phyloP scores from a whole-genome alignment of 2,888 invertebrate genomes.

The Cantharis flavilabris region DNA sequence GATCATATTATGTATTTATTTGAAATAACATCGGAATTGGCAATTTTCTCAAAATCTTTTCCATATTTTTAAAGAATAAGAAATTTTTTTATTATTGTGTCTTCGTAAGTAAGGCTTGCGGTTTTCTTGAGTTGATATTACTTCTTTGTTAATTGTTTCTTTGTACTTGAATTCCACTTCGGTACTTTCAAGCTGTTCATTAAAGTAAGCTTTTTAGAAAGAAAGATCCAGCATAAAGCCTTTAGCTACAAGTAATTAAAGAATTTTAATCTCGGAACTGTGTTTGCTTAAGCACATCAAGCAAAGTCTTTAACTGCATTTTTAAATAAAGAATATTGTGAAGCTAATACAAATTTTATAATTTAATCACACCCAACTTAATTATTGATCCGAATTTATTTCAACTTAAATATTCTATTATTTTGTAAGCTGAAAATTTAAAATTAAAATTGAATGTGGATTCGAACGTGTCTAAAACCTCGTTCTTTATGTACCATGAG shows the following conservation, averaged over 20 bases:
- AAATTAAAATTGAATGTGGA: constrained; percentile 47
- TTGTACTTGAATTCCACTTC: constrained; percentile 52
- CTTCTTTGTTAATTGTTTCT: constrained; percentile 55
- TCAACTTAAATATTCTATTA: constrained; percentile 3
- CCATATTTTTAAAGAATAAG: background rate
- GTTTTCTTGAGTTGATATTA: constrained; percentile 52
- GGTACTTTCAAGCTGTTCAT: constrained; percentile 50
- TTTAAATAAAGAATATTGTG: constrained; percentile 10
- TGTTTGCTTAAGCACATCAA: constrained; percentile 28
- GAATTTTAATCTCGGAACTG: constrained; percentile 44
- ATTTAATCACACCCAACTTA: background rate
- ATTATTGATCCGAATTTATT: constrained; percentile 2
- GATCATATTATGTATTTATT: background rate
- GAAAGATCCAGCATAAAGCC: constrained; percentile 43
- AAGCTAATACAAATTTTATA: background rate
- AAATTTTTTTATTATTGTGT: background rate
- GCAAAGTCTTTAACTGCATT: constrained; percentile 18
- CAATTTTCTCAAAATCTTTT: background rate
- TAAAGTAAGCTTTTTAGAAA: constrained; percentile 46
- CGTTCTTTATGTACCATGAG: constrained; percentile 31
- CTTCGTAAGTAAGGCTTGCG: constrained; percentile 34
- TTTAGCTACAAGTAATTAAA: constrained; percentile 49
- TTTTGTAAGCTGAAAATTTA: constrained; percentile 34
- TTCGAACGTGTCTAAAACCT: constrained; percentile 44
- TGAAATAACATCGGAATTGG: background rate